phyloP scores from a whole-genome alignment of 2,888 invertebrate genomes.

The Standfussiana lucernea region DNA sequence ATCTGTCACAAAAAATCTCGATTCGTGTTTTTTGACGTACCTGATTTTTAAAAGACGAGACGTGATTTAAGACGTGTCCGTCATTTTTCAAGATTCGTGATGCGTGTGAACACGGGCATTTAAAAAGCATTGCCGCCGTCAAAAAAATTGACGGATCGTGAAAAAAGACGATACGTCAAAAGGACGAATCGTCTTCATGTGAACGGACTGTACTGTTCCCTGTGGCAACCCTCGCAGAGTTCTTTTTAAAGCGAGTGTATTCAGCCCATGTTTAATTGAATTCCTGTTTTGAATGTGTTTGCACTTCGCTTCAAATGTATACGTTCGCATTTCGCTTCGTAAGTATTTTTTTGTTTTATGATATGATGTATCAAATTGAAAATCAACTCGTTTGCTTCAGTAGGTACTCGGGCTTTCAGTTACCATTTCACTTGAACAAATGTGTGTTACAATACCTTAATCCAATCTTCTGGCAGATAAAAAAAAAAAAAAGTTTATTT shows the following conservation, averaged over 20 bases:
- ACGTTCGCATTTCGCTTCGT: conserved; percentile 27
- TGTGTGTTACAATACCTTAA: not conserved
- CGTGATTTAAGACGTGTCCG: too few relatives aligned
- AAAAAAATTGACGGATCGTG: too few relatives aligned
- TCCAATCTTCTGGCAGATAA: not conserved
- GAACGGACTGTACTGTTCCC: too few relatives aligned
- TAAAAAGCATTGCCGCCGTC: too few relatives aligned
- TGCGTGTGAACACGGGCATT: too few relatives aligned
- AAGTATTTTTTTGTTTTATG: conserved; percentile 15
- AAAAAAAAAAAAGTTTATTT: too few relatives aligned
- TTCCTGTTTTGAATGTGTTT: conserved; percentile 62
- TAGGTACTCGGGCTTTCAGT: not conserved
- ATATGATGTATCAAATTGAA: conserved; percentile 6
- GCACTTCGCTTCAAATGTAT: conserved; percentile 45
- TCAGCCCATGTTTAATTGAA: conserved; percentile 69
- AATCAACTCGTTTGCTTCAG: not conserved
- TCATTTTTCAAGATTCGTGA: too few relatives aligned
- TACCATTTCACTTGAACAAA: not conserved
- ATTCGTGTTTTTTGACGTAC: too few relatives aligned
- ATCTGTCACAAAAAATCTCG: too few relatives aligned
- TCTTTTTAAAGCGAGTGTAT: conserved; percentile 62
- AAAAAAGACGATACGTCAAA: too few relatives aligned
- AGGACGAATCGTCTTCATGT: too few relatives aligned
- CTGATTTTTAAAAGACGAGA: too few relatives aligned
- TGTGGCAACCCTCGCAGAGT: conserved; percentile 52